Evolutionary conservation across 1,140 invertebrate genomes (phyloP).

Genomic region (Cephus cinctus): DNA sequence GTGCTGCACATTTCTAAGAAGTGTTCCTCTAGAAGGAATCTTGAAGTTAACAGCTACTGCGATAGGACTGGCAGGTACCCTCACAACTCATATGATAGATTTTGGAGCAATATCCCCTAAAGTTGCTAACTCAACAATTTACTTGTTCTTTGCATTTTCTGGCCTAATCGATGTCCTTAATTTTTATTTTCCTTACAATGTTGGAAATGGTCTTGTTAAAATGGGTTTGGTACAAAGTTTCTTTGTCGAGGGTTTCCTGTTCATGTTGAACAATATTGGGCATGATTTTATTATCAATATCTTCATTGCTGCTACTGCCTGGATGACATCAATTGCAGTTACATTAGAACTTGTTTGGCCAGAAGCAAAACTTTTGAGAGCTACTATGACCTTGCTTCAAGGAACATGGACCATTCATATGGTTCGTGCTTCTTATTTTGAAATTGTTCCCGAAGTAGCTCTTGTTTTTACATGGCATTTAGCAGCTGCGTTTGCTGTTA

Average conservation of each 20-base stretch:
- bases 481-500: conserved; percentile 40
- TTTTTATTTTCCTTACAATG: conserved; percentile 45
- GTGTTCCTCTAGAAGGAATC: conserved; percentile 38
- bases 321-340: conserved; percentile 37
- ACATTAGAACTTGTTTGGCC: conserved; percentile 46
- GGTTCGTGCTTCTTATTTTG: conserved; percentile 30
- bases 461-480: conserved; percentile 48
- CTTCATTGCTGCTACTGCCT: conserved; percentile 41
- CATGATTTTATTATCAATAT: conserved; percentile 29
- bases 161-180: conserved; percentile 50
- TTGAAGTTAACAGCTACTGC: conserved; percentile 42
- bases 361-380: conserved; percentile 41
- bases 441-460: conserved; percentile 30
- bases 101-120: conserved; percentile 38
- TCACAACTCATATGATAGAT: conserved; percentile 31
- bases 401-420: conserved; percentile 50
- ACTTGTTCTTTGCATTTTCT: conserved; percentile 52
- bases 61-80: conserved; percentile 34
- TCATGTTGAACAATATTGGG: conserved; percentile 30
- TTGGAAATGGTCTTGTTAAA: conserved; percentile 42
- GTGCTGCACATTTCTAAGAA: conserved; percentile 28
- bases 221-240: conserved; percentile 48
- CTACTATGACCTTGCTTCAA: conserved; percentile 42
- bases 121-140: conserved; percentile 50
- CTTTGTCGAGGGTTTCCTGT: conserved; percentile 48